Evolutionary conservation across 2,888 invertebrate species (phyloP).

Genomic region (Dyspetes luteomarginatus): DNA sequence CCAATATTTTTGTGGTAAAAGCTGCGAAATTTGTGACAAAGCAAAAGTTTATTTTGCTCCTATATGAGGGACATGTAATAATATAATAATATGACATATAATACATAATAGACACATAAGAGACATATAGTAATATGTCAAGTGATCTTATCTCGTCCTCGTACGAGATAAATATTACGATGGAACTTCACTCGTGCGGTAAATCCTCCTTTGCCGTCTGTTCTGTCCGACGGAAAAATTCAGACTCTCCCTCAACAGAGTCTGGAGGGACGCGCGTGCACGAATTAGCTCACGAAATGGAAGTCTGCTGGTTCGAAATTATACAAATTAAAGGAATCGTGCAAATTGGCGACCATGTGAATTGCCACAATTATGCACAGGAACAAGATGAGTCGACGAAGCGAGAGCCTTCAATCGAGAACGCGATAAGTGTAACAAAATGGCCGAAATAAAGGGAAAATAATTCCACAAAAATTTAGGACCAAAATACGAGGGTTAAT

Average conservation of each 20-base stretch:
- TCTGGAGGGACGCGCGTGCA: neutral
- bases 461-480: constrained; percentile 1
- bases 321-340: constrained; percentile 74
- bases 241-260: constrained; percentile 15
- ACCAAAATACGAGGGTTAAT: constrained; percentile 10
- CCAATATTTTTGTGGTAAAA: constrained; percentile 18
- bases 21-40: constrained; percentile 46
- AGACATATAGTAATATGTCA: neutral
- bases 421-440: constrained; percentile 24
- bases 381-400: constrained; percentile 10
- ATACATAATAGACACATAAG: too few species aligned
- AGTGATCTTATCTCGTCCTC: constrained; percentile 39
- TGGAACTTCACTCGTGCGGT: constrained; percentile 15
- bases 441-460: constrained; percentile 1
- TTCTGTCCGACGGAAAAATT: constrained; percentile 39
- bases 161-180: constrained; percentile 19
- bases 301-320: constrained; percentile 66
- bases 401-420: constrained; percentile 4
- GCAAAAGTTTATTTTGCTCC: constrained; percentile 21
- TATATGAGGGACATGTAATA: too few species aligned
- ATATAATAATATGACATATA: too few species aligned
- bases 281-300: neutral
- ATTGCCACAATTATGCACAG: constrained; percentile 67
- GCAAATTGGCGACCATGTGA: constrained; percentile 70
- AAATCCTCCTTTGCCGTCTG: constrained; percentile 12